These are phyloP conservation scores for Drosophila merina DNA, from an alignment of 2,888 invertebrate species.

Conservation along the genomic window DNA sequence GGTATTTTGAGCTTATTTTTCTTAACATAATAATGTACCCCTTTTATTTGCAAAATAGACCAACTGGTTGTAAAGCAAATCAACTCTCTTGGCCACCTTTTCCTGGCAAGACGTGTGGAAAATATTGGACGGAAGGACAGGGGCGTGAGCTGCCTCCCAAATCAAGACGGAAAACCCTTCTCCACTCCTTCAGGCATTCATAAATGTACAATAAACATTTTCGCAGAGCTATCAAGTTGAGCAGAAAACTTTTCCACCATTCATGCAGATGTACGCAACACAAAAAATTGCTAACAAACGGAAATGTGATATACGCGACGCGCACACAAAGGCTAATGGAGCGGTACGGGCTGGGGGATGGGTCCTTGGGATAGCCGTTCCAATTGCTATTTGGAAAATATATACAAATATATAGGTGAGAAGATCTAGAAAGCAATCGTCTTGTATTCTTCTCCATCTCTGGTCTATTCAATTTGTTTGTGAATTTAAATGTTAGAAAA, in stretches of 20 bases:
- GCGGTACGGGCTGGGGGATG: constrained; percentile 1
- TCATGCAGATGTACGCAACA: constrained; percentile 62
- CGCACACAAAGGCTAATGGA: constrained; percentile 70
- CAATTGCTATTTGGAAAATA: constrained; percentile 65
- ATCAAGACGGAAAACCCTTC: constrained; percentile 59
- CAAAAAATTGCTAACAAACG: constrained; percentile 75
- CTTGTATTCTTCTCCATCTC: constrained; percentile 43
- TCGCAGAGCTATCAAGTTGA: constrained; percentile 73
- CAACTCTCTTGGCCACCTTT: constrained; percentile 61
- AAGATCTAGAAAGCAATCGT: constrained; percentile 64
- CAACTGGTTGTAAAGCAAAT: constrained; percentile 40
- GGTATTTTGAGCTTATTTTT: too few species aligned
- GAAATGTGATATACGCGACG: constrained; percentile 77
- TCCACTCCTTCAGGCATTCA: constrained; percentile 29
- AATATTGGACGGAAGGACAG: constrained; percentile 63
- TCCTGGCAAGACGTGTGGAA: constrained; percentile 73
- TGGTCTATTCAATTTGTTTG: constrained; percentile 71
- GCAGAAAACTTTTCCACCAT: constrained; percentile 74
- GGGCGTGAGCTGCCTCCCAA: constrained; percentile 70
- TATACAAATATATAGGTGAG: constrained; percentile 55
- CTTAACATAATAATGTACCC: too few species aligned
- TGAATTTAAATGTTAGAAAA: constrained; percentile 57
- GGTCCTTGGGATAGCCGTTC: constrained; percentile 33
- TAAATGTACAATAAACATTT: constrained; percentile 65
- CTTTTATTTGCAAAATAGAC: neutral